A percentile compares a stretch with the other conserved stretches of the same genome.
phyloP scores from a whole-genome alignment of 1,140 invertebrate species.

The Heliothis subflexa region DNA sequence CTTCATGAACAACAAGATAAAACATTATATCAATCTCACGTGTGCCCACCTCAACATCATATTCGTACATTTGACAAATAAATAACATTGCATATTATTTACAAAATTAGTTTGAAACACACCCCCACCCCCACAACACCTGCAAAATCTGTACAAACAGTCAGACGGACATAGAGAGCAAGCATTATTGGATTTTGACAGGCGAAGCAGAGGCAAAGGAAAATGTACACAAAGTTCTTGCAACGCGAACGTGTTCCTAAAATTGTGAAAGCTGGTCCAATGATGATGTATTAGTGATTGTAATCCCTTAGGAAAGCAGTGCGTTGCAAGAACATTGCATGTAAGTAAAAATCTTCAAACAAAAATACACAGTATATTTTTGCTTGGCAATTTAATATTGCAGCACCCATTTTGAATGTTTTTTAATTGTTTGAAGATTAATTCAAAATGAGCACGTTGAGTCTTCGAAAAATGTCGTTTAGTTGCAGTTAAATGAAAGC shows the following conservation, averaged over 20 bases:
- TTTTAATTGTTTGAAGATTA: not conserved
- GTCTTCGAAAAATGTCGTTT: slow-evolving; percentile 24
- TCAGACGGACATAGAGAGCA: slow-evolving; percentile 34
- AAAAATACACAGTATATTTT: not conserved
- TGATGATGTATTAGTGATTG: not conserved
- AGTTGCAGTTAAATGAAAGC: not conserved
- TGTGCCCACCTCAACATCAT: not conserved
- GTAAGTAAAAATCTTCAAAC: slow-evolving; percentile 21
- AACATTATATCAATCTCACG: not conserved
- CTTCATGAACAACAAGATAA: not conserved
- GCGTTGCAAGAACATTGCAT: slow-evolving; percentile 17
- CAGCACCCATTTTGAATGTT: slow-evolving; percentile 13
- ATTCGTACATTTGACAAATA: not conserved
- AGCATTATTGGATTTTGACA: slow-evolving; percentile 42
- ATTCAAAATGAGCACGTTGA: slow-evolving; percentile 14
- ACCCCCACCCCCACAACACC: slow-evolving; percentile 39
- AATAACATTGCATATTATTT: slow-evolving; percentile 10
- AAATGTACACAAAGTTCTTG: slow-evolving; percentile 21
- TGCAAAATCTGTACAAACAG: slow-evolving; percentile 43
- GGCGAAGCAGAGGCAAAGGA: slow-evolving; percentile 44
- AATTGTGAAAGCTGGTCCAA: too few relatives aligned
- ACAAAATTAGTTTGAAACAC: slow-evolving; percentile 37
- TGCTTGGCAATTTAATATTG: not conserved
- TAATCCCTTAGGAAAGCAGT: not conserved
- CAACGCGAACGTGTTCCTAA: not conserved